Conservation (phyloP, 2,113 vertebrate genomes). For the Platysternon megacephalum region DNA sequence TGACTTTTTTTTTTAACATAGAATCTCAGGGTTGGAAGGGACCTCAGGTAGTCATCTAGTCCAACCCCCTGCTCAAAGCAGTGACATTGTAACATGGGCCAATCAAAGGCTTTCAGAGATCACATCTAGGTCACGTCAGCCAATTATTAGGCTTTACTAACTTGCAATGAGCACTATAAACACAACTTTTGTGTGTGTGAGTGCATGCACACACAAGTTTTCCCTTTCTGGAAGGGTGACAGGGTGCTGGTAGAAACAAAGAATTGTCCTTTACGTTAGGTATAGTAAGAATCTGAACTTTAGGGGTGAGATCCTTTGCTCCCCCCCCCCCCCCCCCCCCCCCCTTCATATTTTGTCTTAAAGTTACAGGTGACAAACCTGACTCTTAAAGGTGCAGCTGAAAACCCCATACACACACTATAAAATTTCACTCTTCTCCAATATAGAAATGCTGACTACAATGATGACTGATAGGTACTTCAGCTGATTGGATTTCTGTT, state of each 20-base stretch:
- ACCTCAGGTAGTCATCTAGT: no score
- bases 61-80: no score
- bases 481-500: slow-evolving; percentile 46
- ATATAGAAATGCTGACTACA: neutral
- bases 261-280: neutral
- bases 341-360: neutral
- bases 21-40: no score
- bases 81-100: no score
- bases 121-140: no score
- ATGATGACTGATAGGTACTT: neutral
- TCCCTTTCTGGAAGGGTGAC: neutral
- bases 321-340: neutral
- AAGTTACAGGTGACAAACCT: neutral
- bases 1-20: no score
- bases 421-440: neutral
- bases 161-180: no score
- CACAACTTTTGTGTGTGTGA: neutral
- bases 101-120: no score
- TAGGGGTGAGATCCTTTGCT: neutral
- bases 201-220: neutral
- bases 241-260: neutral
- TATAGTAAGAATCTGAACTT: neutral
- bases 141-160: no score
- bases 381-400: neutral
- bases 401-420: accelerated